These are phyloP conservation scores for Cataglyphis rosenhaueri DNA, from an alignment of 2,888 invertebrate species.

Conservation along the genomic window DNA sequence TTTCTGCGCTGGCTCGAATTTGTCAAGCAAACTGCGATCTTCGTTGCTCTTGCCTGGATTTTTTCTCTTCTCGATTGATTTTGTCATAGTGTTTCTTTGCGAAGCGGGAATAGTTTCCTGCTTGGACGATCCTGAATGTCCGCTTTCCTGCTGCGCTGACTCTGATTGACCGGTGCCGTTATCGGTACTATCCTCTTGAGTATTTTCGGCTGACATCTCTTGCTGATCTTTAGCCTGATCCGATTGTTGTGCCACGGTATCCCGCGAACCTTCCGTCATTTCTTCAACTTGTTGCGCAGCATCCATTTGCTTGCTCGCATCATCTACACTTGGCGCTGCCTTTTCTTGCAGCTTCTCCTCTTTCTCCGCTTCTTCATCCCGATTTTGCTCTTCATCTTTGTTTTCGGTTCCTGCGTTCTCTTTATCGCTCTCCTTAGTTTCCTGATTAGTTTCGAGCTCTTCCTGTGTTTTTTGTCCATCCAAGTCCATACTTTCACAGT, in stretches of 20 bases:
- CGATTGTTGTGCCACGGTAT: conserved; percentile 81
- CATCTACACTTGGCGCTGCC: conserved; percentile 81
- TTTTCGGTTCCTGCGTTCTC: conserved; percentile 72
- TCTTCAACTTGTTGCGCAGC: conserved; percentile 86
- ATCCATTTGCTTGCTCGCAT: conserved; percentile 82
- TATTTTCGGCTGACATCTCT: conserved; percentile 74
- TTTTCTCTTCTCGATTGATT: conserved; percentile 87
- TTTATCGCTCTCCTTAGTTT: conserved; percentile 76
- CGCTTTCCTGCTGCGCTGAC: conserved; percentile 90
- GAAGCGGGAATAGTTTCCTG: conserved; percentile 83
- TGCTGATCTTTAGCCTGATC: conserved; percentile 83
- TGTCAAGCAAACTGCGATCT: conserved; percentile 90
- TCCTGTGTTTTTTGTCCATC: conserved; percentile 77
- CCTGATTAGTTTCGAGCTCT: conserved; percentile 71
- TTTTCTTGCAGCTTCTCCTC: conserved; percentile 84
- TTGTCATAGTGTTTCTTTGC: conserved; percentile 82
- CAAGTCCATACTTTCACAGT: conserved; percentile 81
- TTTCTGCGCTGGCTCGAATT: conserved; percentile 88
- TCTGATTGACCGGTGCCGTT: conserved; percentile 92
- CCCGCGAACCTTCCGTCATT: conserved; percentile 83
- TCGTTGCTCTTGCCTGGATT: conserved; percentile 92
- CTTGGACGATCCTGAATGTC: conserved; percentile 88
- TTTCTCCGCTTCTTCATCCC: conserved; percentile 84
- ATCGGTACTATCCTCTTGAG: conserved; percentile 87
- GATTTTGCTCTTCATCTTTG: conserved; percentile 81